A percentile compares a stretch with the other conserved stretches of the same genome.
phyloP scores from a whole-genome alignment of 2,113 vertebrate species.

The Chlorodrepanis virens region DNA sequence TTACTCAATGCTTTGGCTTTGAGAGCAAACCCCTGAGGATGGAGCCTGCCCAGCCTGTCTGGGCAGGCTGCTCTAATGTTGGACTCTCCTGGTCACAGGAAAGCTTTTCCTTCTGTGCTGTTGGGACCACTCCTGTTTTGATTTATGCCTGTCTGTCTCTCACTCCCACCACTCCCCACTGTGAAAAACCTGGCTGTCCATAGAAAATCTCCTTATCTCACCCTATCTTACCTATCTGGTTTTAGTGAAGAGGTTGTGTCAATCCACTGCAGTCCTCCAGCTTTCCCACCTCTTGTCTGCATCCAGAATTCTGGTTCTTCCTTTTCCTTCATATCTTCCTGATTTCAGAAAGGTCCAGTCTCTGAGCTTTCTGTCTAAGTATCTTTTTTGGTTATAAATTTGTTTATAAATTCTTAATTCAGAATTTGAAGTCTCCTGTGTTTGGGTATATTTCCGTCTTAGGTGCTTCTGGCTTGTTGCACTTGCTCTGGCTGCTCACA shows the following conservation, averaged over 20 bases:
- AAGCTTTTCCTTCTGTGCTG: neutral
- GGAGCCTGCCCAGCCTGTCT: neutral
- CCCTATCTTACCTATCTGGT: neutral
- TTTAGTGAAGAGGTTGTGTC: neutral
- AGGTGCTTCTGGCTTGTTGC: neutral
- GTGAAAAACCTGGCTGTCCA: neutral
- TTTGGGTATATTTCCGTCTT: neutral
- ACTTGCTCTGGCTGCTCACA: neutral
- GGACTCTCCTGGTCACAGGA: neutral
- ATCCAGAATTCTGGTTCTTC: accelerated
- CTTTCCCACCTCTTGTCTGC: neutral
- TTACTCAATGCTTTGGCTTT: neutral
- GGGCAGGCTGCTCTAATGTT: neutral
- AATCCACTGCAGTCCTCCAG: neutral
- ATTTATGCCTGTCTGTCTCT: neutral
- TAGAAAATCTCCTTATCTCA: neutral
- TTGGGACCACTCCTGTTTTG: neutral
- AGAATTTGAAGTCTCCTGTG: neutral
- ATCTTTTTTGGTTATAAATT: neutral
- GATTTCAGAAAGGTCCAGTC: neutral
- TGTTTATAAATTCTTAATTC: neutral
- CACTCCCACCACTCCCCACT: neutral
- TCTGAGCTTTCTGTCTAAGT: neutral
- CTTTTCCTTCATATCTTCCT: neutral
- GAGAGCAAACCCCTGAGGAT: neutral